These are phyloP conservation scores for Alentia gelatinosa DNA, from an alignment of 2,888 invertebrate species.

Conservation along the genomic window DNA sequence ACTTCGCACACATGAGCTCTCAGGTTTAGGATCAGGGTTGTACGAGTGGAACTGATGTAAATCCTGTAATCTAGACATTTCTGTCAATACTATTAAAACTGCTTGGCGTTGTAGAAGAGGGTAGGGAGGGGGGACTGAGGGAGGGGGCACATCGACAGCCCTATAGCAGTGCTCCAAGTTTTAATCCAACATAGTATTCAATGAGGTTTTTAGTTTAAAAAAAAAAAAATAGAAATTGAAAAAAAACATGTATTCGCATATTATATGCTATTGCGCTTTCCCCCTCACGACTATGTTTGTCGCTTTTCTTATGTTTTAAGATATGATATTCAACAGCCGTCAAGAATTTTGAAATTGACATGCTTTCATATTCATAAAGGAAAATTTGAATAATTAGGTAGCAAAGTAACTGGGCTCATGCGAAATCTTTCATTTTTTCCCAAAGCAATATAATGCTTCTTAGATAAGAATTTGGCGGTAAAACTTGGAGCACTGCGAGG, in stretches of 20 bases:
- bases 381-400: slow-evolving; percentile 26
- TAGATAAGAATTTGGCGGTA: slow-evolving; percentile 5
- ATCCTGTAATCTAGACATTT: background rate
- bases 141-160: background rate
- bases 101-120: background rate
- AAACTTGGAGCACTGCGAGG: slow-evolving; percentile 50
- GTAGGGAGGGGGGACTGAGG: slow-evolving; percentile 22
- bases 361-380: too few species aligned
- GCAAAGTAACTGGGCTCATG: slow-evolving; percentile 47
- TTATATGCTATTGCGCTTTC: background rate
- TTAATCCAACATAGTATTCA: background rate
- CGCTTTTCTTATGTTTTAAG: too few species aligned
- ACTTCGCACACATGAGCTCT: slow-evolving; percentile 47
- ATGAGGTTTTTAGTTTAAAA: background rate
- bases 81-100: background rate
- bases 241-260: background rate
- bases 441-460: background rate
- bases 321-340: too few species aligned
- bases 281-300: background rate
- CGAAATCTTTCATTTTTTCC: slow-evolving; percentile 24
- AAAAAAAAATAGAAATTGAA: background rate
- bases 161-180: slow-evolving; percentile 41
- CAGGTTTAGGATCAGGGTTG: slow-evolving; percentile 11
- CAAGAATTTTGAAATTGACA: too few species aligned
- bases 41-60: background rate